A percentile compares a stretch with the other conserved stretches of the same genome.
These are phyloP conservation scores for Argyresthia albistria DNA, from an alignment of 2,888 invertebrate genomes.

Conservation along the genomic window DNA sequence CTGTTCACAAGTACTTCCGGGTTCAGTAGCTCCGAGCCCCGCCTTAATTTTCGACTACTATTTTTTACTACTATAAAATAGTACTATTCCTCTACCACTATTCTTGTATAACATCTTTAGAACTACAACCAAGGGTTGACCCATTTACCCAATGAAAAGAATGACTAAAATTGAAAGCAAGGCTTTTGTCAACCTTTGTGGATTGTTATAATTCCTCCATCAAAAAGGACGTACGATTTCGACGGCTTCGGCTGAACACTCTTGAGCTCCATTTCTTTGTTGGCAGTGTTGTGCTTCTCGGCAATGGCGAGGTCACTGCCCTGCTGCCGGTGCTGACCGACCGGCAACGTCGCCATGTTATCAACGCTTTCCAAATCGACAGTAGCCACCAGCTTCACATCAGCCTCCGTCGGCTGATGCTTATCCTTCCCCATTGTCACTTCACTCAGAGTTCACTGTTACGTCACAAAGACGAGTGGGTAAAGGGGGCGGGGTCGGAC, in stretches of 20 bases:
- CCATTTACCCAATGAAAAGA: too few species aligned
- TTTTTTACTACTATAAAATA: background rate
- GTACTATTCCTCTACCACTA: too few species aligned
- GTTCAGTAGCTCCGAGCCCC: background rate
- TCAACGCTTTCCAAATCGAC: conserved; percentile 90
- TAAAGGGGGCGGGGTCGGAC: conserved; percentile 6
- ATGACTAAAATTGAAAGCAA: too few species aligned
- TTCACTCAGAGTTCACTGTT: conserved; percentile 14
- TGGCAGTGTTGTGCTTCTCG: conserved; percentile 86
- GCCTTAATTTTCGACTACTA: background rate
- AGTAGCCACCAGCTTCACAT: conserved; percentile 87
- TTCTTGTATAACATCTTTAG: too few species aligned
- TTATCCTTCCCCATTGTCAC: conserved; percentile 61
- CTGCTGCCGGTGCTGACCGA: conserved; percentile 80
- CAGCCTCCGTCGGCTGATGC: conserved; percentile 73
- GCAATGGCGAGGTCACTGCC: conserved; percentile 81
- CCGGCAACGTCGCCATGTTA: conserved; percentile 92
- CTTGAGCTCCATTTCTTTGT: conserved; percentile 90
- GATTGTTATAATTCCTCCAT: too few species aligned
- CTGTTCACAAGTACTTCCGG: too few species aligned
- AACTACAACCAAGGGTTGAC: too few species aligned
- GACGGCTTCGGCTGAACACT: conserved; percentile 88
- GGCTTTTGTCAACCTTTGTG: too few species aligned
- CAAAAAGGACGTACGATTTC: conserved; percentile 78
- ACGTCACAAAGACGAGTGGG: background rate